Base-by-base conservation (phyloP, 2,113 vertebrate genomes). In the Sorex araneus region DNA sequence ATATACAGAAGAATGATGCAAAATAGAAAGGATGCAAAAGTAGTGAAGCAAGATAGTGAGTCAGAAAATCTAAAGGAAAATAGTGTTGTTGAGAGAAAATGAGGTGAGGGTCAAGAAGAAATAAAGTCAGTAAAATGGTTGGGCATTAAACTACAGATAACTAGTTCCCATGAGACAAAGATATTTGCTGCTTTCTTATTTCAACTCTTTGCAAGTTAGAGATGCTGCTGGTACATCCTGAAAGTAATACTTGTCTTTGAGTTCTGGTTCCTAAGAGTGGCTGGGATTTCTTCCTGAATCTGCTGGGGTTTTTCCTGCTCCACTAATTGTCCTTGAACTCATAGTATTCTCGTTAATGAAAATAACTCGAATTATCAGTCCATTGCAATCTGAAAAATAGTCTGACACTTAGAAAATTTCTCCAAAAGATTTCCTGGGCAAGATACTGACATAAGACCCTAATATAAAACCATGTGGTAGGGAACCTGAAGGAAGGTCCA, bases 231-330 rank as follows among this genome's bases (percentile, higher is more conserved):
- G 23, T 89, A 2, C 1, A 36, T 32, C 9, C 15, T 23, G 2
- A 63, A 79, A 43, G 23, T 34, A 10, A 64, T 43, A 54, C 2
- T 73, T 73, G 77, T 32, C 19, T 11, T 2, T 34, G 18, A 79
- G 25, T 60, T 91, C n/a, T 75, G 18, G 8, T 45, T 89, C 85
- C 78, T n/a, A 90, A 74, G 74, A 74, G 74, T 27, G 47, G 2
- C 54, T 57, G 3, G 0, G 19, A 73, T 84, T 84, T 54, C 8
- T 64, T 69, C n/a, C 1, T 50, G 47, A 50, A 50, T 50, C 5
- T 50, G 47, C 13, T 50, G 47, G 47, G 47, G 10, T 12, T 50
- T 50, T 50, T 7, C 47, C 47, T 5, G 2, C 6, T 7, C 87
- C 25, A 3, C 16, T 88, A 74, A 74, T 27, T 34, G 23, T 34